phyloP scores from a whole-genome alignment of 2,113 vertebrate genomes.

The Cynopterus brachyotis region DNA sequence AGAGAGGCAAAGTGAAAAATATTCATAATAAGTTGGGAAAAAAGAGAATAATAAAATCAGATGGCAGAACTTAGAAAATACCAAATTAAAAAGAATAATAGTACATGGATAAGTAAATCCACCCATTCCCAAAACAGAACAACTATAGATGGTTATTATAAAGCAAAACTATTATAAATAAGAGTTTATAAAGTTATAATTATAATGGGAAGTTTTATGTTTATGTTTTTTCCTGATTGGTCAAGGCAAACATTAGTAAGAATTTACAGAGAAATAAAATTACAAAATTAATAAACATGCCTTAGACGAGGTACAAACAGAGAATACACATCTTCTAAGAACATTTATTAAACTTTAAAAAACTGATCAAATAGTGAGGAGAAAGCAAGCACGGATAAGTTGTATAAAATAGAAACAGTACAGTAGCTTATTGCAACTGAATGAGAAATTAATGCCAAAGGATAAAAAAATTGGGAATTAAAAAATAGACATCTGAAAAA shows the following conservation, averaged over 20 bases:
- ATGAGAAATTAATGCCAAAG: not conserved
- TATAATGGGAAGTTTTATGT: not conserved
- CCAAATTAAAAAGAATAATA: not conserved
- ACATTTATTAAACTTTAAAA: not conserved
- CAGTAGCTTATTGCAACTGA: not conserved
- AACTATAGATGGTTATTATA: conserved; percentile 9
- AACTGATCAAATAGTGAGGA: not conserved
- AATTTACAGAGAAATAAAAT: conserved; percentile 5
- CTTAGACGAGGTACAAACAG: not conserved
- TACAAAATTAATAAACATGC: conserved; percentile 10
- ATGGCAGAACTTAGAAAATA: conserved; percentile 19
- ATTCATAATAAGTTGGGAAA: not conserved
- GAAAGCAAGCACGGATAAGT: not conserved
- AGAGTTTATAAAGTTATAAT: not conserved
- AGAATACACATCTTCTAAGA: not conserved
- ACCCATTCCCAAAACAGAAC: not conserved
- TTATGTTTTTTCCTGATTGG: not conserved
- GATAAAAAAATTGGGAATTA: not conserved
- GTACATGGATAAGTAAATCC: not conserved
- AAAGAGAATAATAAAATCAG: conserved; percentile 29
- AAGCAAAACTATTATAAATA: conserved; percentile 11
- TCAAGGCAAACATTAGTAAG: conserved; percentile 2
- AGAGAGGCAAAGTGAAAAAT: not conserved
- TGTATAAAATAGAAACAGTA: not conserved
- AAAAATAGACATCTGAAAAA: not conserved